phyloP scores from a whole-genome alignment of 2,888 invertebrate genomes.

The Geotrupes spiniger region DNA sequence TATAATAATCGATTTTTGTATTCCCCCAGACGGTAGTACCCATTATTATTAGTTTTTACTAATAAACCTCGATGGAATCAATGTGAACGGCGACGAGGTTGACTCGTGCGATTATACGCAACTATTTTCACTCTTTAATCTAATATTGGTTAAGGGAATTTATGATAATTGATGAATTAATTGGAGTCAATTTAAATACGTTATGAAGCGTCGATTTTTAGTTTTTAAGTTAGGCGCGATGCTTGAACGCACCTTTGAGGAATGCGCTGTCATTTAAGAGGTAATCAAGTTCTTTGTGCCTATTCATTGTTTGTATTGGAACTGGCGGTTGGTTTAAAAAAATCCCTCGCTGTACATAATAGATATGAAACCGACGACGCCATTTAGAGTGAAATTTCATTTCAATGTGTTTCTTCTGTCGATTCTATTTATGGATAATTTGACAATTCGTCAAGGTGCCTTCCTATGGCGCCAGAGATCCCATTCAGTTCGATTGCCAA shows the following conservation, averaged over 20 bases:
- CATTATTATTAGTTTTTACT: constrained; percentile 5
- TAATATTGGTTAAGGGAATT: too few relatives aligned
- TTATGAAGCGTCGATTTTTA: too few relatives aligned
- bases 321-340: constrained; percentile 33
- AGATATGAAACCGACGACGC: constrained; percentile 29
- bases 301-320: constrained; percentile 43
- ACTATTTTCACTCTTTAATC: too few relatives aligned
- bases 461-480: constrained; percentile 32
- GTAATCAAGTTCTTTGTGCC: constrained; percentile 40
- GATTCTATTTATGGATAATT: constrained; percentile 33
- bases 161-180: too few relatives aligned
- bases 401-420: constrained; percentile 31
- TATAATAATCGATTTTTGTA: constrained; percentile 17
- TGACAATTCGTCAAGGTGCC: constrained; percentile 35
- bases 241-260: not conserved
- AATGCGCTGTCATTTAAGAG: constrained; percentile 23
- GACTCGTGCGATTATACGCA: too few relatives aligned
- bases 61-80: not conserved
- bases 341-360: constrained; percentile 31
- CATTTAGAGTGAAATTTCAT: constrained; percentile 32
- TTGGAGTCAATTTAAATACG: too few relatives aligned
- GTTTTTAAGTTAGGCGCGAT: too few relatives aligned
- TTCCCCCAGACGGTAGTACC: constrained; percentile 2
- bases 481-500: constrained; percentile 10
- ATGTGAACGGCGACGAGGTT: not conserved